Evolutionary conservation across 2,888 invertebrate species (phyloP).

Genomic region (Drosophila niveifrons): DNA sequence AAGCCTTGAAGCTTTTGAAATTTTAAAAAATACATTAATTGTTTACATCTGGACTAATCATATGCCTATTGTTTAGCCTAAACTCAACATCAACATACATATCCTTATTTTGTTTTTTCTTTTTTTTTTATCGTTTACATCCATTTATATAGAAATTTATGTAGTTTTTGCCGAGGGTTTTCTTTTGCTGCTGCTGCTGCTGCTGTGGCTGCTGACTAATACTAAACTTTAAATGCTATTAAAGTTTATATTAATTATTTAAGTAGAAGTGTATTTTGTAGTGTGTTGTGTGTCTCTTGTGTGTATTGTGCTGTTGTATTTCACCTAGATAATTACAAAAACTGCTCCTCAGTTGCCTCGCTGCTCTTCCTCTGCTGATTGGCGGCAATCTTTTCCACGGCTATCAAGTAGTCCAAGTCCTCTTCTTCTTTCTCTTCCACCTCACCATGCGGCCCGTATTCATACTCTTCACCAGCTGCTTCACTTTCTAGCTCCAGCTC

Average conservation of each 20-base stretch:
- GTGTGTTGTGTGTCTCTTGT: constrained; percentile 26
- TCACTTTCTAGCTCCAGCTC: constrained; percentile 38
- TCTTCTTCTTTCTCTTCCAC: constrained; percentile 57
- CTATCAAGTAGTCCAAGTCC: constrained; percentile 72
- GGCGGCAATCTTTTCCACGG: constrained; percentile 50
- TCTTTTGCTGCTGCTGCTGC: constrained; percentile 20
- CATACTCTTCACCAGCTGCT: constrained; percentile 56
- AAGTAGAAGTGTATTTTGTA: constrained; percentile 38
- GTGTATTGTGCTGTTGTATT: constrained; percentile 54
- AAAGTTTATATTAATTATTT: constrained; percentile 67
- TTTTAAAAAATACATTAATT: constrained; percentile 62
- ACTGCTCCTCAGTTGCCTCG: constrained; percentile 61
- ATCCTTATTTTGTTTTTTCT: constrained; percentile 35
- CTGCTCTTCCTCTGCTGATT: constrained; percentile 40
- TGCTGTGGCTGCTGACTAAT: constrained; percentile 55
- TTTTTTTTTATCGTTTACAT: constrained; percentile 30
- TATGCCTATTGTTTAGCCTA: constrained; percentile 69
- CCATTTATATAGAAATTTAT: constrained; percentile 43
- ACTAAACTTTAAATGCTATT: constrained; percentile 67
- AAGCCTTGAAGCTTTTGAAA: constrained; percentile 15
- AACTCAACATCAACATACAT: constrained; percentile 72
- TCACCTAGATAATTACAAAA: constrained; percentile 77
- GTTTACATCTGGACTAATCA: constrained; percentile 72
- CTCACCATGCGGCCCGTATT: constrained; percentile 35
- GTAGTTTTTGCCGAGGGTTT: constrained; percentile 35